These are phyloP conservation scores for Drosophila paramelanica DNA, from an alignment of 2,888 invertebrate genomes.

Conservation along the genomic window DNA sequence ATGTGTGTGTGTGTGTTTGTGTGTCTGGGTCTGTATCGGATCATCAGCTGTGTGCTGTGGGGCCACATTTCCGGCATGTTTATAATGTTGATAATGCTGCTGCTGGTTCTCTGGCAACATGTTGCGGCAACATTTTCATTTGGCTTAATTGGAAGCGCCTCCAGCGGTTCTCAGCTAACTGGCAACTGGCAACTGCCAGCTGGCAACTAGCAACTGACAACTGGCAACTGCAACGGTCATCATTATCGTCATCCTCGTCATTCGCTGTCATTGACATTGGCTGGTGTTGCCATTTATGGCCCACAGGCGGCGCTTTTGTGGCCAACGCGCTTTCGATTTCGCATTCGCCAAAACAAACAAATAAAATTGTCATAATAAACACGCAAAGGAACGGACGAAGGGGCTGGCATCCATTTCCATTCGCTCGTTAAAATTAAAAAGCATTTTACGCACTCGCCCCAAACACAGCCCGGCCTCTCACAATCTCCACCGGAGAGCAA, in stretches of 20 bases:
- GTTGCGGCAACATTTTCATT: constrained; percentile 39
- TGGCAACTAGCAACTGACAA: constrained; percentile 1
- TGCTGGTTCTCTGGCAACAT: constrained; percentile 39
- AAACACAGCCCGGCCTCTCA: constrained; percentile 21
- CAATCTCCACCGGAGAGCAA: constrained; percentile 31
- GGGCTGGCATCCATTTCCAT: constrained; percentile 41
- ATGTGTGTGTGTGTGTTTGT: neutral
- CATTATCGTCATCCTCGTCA: constrained; percentile 19
- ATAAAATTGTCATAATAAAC: constrained; percentile 75
- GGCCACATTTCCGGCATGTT: constrained; percentile 59
- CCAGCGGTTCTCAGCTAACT: constrained; percentile 21
- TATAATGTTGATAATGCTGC: constrained; percentile 26
- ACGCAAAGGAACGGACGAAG: constrained; percentile 2
- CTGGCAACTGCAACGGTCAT: neutral
- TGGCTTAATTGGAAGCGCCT: constrained; percentile 53
- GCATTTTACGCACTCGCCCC: constrained; percentile 58
- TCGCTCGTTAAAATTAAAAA: constrained; percentile 73
- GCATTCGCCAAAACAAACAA: constrained; percentile 61
- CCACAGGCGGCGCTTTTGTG: constrained; percentile 65
- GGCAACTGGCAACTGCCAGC: constrained; percentile 6
- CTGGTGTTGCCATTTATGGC: constrained; percentile 66
- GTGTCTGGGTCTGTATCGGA: constrained; percentile 21
- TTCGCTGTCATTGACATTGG: constrained; percentile 71
- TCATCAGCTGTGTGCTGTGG: constrained; percentile 46
- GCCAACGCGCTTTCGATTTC: constrained; percentile 59